phyloP scores from a whole-genome alignment of 2,113 vertebrate species.

The Thamnophis sirtalis region DNA sequence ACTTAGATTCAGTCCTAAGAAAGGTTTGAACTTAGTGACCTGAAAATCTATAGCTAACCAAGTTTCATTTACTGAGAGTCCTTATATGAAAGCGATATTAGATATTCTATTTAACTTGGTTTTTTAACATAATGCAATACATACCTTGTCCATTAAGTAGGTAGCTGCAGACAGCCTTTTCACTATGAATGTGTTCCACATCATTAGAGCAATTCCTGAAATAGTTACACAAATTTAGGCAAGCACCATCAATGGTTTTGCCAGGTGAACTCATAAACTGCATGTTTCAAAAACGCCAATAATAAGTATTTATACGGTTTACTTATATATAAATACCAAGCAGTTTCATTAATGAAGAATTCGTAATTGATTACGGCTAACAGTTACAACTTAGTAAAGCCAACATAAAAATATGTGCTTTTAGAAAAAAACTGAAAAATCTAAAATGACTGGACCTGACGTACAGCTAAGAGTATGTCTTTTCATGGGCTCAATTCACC shows the following conservation, averaged over 20 bases:
- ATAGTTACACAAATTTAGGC: slow-evolving; percentile 26
- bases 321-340: background rate
- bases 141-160: slow-evolving; percentile 93
- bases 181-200: slow-evolving; percentile 96
- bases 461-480: background rate
- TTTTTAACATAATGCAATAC: background rate
- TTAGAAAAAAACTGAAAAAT: background rate
- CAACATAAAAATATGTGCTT: background rate
- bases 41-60: background rate
- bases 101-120: background rate
- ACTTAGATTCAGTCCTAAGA: background rate
- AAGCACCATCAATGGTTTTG: background rate
- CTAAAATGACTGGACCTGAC: background rate
- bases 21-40: background rate
- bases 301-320: background rate
- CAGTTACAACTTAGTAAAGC: background rate
- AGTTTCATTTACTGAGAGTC: background rate
- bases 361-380: background rate
- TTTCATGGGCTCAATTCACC: background rate
- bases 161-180: slow-evolving; percentile 91
- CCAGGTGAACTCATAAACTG: background rate
- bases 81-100: background rate
- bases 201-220: slow-evolving; percentile 89
- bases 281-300: background rate
- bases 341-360: background rate